Percentiles rank a stretch among this genome's conserved stretches.
Conservation (phyloP, 1,140 invertebrate genomes). For the Lasioglossum baleicum region DNA sequence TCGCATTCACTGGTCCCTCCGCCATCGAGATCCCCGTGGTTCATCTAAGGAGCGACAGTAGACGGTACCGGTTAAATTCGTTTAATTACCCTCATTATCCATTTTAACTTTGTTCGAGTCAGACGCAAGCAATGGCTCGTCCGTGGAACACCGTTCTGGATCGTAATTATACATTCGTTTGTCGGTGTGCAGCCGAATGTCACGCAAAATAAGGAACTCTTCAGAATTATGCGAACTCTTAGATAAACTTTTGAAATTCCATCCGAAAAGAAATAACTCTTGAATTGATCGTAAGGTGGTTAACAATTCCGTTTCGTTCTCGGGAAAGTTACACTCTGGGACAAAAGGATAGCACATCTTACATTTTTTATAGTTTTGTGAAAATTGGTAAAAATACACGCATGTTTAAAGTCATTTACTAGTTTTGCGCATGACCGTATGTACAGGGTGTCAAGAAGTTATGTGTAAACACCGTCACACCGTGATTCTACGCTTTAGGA, state of each 20-base stretch:
- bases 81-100: constrained; percentile 65
- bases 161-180: constrained; percentile 19
- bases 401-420: too few species aligned
- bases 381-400: too few species aligned
- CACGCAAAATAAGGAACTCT: too few species aligned
- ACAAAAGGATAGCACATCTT: too few species aligned
- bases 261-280: neutral
- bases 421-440: too few species aligned
- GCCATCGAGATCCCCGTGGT: constrained; percentile 19
- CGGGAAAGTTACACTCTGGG: too few species aligned
- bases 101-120: constrained; percentile 46
- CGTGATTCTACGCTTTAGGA: too few species aligned
- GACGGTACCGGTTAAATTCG: constrained; percentile 50
- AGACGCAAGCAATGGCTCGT: constrained; percentile 16
- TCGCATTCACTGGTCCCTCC: constrained; percentile 29
- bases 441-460: too few species aligned
- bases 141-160: constrained; percentile 4
- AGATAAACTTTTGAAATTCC: neutral
- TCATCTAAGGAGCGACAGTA: constrained; percentile 32
- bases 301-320: neutral
- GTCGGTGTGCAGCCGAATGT: neutral
- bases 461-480: too few species aligned
- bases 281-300: too few species aligned
- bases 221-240: neutral
- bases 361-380: too few species aligned